Percentiles rank a stretch among this genome's conserved stretches.
Conservation (phyloP, 1,140 invertebrate genomes). For the Drosophila pandora region DNA sequence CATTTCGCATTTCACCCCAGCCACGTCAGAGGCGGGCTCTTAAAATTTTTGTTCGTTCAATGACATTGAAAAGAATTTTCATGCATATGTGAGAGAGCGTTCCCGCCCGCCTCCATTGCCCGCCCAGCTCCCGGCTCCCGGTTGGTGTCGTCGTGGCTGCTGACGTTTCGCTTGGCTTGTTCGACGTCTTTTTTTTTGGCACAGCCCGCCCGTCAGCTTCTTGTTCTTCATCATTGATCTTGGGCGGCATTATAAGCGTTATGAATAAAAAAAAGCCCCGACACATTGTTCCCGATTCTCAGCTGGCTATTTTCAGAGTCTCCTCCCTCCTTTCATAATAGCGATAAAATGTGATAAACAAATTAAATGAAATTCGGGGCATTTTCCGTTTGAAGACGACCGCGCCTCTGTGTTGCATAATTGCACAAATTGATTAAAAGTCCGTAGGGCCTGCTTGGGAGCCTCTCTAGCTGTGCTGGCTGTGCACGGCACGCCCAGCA, state of each 20-base stretch:
- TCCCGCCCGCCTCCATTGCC: neutral
- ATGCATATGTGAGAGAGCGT: slow-evolving; percentile 31
- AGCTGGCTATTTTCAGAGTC: slow-evolving; percentile 41
- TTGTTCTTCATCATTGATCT: slow-evolving; percentile 52
- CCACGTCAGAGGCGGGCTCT: slow-evolving; percentile 42
- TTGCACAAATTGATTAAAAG: slow-evolving; percentile 75
- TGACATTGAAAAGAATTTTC: slow-evolving; percentile 80
- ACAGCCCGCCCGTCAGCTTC: slow-evolving; percentile 23
- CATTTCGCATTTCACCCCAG: slow-evolving; percentile 61
- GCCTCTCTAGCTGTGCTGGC: slow-evolving; percentile 16
- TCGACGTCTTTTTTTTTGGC: slow-evolving; percentile 28
- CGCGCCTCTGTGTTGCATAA: slow-evolving; percentile 60
- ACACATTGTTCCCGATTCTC: slow-evolving; percentile 55
- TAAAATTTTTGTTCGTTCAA: slow-evolving; percentile 73
- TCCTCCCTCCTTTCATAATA: slow-evolving; percentile 2
- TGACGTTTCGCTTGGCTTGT: slow-evolving; percentile 56
- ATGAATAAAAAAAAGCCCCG: slow-evolving; percentile 38
- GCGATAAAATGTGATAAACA: slow-evolving; percentile 30
- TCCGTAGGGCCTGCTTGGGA: slow-evolving; percentile 11
- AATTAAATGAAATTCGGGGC: slow-evolving; percentile 42
- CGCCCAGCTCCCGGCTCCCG: neutral
- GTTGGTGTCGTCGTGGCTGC: slow-evolving; percentile 51
- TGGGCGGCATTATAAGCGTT: slow-evolving; percentile 42
- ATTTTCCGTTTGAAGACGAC: slow-evolving; percentile 9
- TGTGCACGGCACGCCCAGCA: slow-evolving; percentile 19